Evolutionary conservation across 2,888 invertebrate species (phyloP), one percentile per base, ranked within the genome.

Genomic region (Nomada fucata): DNA sequence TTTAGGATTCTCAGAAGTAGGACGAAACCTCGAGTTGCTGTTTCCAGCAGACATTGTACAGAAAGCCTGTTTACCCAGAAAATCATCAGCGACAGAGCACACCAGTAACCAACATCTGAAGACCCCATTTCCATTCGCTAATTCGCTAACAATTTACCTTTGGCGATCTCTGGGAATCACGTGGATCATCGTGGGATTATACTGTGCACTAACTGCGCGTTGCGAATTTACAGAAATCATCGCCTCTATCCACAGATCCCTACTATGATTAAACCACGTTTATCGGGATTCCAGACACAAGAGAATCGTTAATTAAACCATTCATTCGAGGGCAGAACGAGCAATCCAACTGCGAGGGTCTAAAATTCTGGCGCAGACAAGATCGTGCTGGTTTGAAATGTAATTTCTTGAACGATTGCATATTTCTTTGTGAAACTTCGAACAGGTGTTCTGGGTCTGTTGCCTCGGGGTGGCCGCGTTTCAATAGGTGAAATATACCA

Each of bases 281-380:
- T 23, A 42, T 29, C 18, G 20, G 23, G 44, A 15, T 10, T 20
- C 15, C 9, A 23, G 23, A 9, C 10, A 2, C 18, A 9, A 11
- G 10, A 18, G 36, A 60, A 60, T 36, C 59, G 53, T 73, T 73
- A 73, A 79, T 77, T 60, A 59, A 60, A 36, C 15, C 60, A 50
- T 50, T 15, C 29, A 59, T 68, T 55, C 36, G 50, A 3, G 20
- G 52, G 11, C 29, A 63, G 76, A 76, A 72, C 72, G 68, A 42
- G 53, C 11, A 3, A 47, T 47, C 36, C 7, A 36, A 36, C 36
- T 1, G 18, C 44, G 26, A 5, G 68, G 53, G 23, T 71, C 57
- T 0, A 42, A 52, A 55, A 76, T 60, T 79, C 61, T 67, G 71
- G 76, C 76, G 50, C 74, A 44, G 26, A 10, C 76, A 76, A 79